Conservation (phyloP, 2,113 vertebrate species). For the Leuciscus idus region DNA sequence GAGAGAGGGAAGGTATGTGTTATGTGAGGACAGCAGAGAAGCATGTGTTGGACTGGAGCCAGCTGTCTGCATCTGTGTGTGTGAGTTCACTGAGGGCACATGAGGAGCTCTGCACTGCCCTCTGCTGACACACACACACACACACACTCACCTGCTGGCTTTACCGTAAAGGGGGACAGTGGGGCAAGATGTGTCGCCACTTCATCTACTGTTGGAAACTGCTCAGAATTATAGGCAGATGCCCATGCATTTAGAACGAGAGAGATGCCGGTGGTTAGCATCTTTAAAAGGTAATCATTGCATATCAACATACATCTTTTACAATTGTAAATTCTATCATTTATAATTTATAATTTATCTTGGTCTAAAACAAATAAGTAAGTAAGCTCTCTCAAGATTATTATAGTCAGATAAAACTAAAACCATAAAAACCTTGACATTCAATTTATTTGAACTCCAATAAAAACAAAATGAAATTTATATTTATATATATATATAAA, state of each 20-base stretch:
- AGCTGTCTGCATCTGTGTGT: slow-evolving; percentile 76
- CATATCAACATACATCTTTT: too few relatives aligned
- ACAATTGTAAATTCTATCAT: too few relatives aligned
- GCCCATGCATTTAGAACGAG: neutral
- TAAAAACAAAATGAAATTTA: too few relatives aligned
- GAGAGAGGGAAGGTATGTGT: slow-evolving; percentile 62
- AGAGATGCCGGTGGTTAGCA: neutral
- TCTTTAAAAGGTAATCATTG: neutral
- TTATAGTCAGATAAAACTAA: neutral
- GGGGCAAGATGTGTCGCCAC: neutral
- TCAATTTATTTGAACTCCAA: too few relatives aligned
- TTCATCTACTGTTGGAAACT: neutral
- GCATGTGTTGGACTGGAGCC: slow-evolving; percentile 70
- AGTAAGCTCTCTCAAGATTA: neutral
- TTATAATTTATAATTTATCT: neutral
- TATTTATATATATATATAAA: too few relatives aligned
- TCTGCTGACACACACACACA: slow-evolving; percentile 33
- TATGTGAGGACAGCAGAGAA: slow-evolving; percentile 77
- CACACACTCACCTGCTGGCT: too few relatives aligned
- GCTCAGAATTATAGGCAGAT: neutral
- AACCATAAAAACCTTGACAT: neutral
- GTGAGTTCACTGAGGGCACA: slow-evolving; percentile 74
- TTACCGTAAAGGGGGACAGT: neutral
- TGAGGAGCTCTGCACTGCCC: slow-evolving; percentile 66
- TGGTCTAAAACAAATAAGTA: neutral